Percentiles rank a stretch among this genome's conserved stretches.
phyloP scores from a whole-genome alignment of 2,113 vertebrate genomes.

The Fregata magnificens region DNA sequence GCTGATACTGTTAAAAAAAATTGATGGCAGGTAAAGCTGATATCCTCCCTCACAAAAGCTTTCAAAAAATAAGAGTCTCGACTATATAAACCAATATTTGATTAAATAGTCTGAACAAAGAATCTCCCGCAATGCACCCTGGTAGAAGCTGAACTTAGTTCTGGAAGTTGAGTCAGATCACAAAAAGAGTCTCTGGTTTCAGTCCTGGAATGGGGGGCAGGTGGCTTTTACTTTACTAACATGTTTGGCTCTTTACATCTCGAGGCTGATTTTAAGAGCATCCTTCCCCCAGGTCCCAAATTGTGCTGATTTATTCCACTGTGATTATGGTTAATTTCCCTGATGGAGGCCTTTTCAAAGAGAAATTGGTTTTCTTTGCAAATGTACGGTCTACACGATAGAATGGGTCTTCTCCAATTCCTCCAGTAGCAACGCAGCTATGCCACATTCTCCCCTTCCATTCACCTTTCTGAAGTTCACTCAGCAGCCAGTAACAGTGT shows the following conservation, averaged over 20 bases:
- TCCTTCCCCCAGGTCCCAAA: background rate
- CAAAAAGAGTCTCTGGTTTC: background rate
- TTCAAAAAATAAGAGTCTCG: background rate
- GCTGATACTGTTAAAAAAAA: background rate
- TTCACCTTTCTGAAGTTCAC: background rate
- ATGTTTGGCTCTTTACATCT: background rate
- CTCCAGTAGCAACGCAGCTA: background rate
- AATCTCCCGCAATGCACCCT: background rate
- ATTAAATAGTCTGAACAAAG: background rate
- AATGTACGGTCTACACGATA: fast-evolving
- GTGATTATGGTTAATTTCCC: background rate
- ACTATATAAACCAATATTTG: background rate
- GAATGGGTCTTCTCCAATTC: background rate
- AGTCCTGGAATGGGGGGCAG: background rate
- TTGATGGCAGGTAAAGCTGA: background rate
- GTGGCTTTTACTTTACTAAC: background rate
- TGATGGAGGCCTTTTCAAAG: background rate
- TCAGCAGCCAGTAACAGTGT: background rate
- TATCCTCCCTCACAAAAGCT: background rate
- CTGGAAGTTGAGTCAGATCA: background rate
- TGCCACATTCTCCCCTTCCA: background rate
- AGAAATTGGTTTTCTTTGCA: background rate
- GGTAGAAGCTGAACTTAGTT: background rate
- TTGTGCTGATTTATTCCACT: background rate
- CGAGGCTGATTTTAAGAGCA: background rate